Conservation (phyloP, 1,140 invertebrate species). For the Tyrophagus putrescentiae region DNA sequence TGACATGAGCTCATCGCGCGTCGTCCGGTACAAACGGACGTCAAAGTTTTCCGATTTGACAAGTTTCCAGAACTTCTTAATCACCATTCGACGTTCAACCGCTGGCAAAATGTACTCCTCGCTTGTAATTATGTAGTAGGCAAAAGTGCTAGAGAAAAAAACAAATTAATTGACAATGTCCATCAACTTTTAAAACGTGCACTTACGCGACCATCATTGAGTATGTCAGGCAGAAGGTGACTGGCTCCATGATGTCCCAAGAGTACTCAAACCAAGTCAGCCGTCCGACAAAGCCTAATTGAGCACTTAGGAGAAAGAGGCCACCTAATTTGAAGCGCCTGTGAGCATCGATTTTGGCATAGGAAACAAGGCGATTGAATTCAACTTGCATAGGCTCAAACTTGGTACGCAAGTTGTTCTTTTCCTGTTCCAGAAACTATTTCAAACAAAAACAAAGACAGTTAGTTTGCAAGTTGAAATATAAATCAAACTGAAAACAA, state of each 20-base stretch:
- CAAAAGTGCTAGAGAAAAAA: slow-evolving; percentile 21
- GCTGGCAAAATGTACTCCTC: slow-evolving; percentile 20
- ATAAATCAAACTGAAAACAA: too few relatives aligned
- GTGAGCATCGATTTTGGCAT: slow-evolving; percentile 11
- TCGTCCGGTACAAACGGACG: not conserved
- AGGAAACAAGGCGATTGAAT: slow-evolving; percentile 10
- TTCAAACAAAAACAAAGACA: not conserved
- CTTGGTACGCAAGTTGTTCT: not conserved
- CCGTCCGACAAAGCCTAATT: slow-evolving; percentile 87
- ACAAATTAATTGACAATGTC: slow-evolving; percentile 15
- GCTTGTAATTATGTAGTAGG: slow-evolving; percentile 21
- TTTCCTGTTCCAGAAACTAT: slow-evolving; percentile 19
- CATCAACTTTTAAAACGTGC: too few relatives aligned
- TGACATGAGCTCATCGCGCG: not conserved
- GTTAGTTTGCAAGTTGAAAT: too few relatives aligned
- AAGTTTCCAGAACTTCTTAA: slow-evolving; percentile 11
- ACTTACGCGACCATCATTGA: slow-evolving; percentile 71
- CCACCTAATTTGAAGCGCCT: slow-evolving; percentile 51
- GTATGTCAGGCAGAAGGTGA: slow-evolving; percentile 98
- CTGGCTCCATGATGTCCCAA: slow-evolving; percentile 99
- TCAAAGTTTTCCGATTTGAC: slow-evolving; percentile 12
- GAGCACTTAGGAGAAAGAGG: slow-evolving; percentile 81
- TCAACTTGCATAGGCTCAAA: slow-evolving; percentile 16
- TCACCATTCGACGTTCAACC: slow-evolving; percentile 13
- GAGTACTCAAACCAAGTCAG: slow-evolving; percentile 99